These are phyloP conservation scores for Pogoniulus pusillus DNA, from an alignment of 2,797 vertebrate genomes.

Conservation along the genomic window DNA sequence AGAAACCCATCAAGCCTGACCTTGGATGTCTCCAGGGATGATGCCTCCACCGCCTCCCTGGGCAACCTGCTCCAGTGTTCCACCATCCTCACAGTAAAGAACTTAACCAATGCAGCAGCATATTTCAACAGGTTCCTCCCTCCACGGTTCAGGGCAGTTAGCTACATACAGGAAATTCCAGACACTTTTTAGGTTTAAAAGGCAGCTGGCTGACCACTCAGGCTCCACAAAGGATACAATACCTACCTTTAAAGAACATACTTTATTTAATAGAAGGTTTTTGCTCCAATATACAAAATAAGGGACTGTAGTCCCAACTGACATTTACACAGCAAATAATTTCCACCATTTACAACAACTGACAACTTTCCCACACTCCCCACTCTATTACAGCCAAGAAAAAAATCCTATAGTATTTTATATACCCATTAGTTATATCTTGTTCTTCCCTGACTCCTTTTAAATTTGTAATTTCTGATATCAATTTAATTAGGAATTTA, in stretches of 20 bases:
- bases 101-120: not conserved
- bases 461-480: slow-evolving; percentile 58
- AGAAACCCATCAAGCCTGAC: no score
- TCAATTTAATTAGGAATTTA: slow-evolving; percentile 54
- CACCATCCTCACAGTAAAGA: no score
- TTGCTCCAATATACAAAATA: slow-evolving; percentile 83
- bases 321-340: slow-evolving; percentile 73
- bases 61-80: no score
- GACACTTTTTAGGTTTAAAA: not conserved
- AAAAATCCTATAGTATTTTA: slow-evolving; percentile 34
- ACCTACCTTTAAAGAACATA: slow-evolving; percentile 78
- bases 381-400: slow-evolving; percentile 58
- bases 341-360: slow-evolving; percentile 63
- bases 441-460: slow-evolving; percentile 17
- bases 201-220: not conserved
- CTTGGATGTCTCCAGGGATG: no score
- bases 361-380: slow-evolving; percentile 27
- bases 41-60: no score
- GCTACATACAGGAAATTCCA: not conserved
- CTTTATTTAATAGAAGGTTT: slow-evolving; percentile 92
- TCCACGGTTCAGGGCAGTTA: not conserved
- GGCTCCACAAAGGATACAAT: slow-evolving; percentile 55
- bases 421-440: slow-evolving; percentile 6
- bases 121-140: not conserved
- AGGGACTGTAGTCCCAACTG: slow-evolving; percentile 71